phyloP scores from a whole-genome alignment of 2,888 invertebrate species.

The Apamea crenata region DNA sequence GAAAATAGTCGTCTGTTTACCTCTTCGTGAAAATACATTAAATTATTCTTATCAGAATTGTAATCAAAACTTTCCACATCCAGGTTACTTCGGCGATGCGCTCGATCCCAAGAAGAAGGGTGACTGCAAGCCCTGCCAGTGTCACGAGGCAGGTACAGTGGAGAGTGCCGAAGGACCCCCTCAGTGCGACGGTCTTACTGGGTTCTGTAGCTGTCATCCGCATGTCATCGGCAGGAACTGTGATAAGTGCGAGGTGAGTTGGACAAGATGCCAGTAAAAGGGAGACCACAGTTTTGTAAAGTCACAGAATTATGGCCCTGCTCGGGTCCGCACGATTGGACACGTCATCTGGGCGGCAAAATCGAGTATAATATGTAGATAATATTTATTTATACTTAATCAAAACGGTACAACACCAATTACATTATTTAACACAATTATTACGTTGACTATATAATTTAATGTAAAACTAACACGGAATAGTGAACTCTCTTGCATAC shows the following conservation, averaged over 20 bases:
- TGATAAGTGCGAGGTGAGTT: slow-evolving; percentile 92
- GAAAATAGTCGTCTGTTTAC: not conserved
- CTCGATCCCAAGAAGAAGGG: slow-evolving; percentile 97
- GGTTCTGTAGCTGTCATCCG: slow-evolving; percentile 94
- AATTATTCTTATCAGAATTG: not conserved
- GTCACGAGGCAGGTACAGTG: slow-evolving; percentile 95
- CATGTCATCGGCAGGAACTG: slow-evolving; percentile 96
- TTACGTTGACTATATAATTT: no score
- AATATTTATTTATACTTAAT: no score
- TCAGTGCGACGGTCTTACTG: slow-evolving; percentile 95
- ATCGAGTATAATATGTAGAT: not conserved
- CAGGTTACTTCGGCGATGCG: slow-evolving; percentile 98
- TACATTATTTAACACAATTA: no score
- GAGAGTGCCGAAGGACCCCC: slow-evolving; percentile 93
- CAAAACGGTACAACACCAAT: no score
- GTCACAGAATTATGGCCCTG: not conserved
- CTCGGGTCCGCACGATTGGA: no score
- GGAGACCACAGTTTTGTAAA: not conserved
- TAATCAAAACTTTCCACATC: slow-evolving; percentile 9
- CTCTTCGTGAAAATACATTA: not conserved
- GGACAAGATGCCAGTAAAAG: not conserved
- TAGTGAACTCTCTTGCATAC: no score
- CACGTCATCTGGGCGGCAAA: not conserved
- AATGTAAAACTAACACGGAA: no score
- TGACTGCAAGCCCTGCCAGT: slow-evolving; percentile 96